phyloP scores from a whole-genome alignment of 2,797 vertebrate species.

The Megaceryle alcyon region DNA sequence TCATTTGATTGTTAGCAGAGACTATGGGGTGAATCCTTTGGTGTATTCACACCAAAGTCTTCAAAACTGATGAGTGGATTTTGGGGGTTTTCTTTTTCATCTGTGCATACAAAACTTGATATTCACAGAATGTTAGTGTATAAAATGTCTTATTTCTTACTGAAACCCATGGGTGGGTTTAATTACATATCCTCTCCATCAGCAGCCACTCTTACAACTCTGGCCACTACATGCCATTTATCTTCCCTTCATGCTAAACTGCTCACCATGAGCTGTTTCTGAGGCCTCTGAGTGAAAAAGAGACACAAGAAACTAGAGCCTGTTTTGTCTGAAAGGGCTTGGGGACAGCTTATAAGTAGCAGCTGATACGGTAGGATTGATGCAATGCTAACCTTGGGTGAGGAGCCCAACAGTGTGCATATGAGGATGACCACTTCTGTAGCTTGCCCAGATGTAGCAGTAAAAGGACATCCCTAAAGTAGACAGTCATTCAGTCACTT shows the following conservation, averaged over 20 bases:
- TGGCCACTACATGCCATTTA: background rate
- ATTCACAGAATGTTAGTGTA: background rate
- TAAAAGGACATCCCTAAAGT: background rate
- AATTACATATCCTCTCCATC: background rate
- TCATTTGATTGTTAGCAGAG: background rate
- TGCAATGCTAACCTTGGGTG: background rate
- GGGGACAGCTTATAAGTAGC: background rate
- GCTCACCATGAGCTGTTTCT: background rate
- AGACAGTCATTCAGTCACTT: background rate
- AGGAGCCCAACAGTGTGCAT: background rate
- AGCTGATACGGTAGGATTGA: background rate
- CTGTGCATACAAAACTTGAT: rapidly evolving
- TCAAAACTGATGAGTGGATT: background rate
- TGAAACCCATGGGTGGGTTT: background rate
- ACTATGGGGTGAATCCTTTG: background rate
- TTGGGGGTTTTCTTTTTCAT: background rate
- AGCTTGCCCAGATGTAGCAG: background rate
- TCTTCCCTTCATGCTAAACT: background rate
- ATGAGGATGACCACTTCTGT: background rate
- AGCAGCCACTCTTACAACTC: background rate
- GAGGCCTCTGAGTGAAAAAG: background rate
- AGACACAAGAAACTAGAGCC: background rate
- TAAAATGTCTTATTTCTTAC: background rate
- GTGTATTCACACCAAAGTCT: background rate
- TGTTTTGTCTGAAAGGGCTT: background rate